These are phyloP conservation scores for Hemibagrus wyckioides DNA, from an alignment of 2,113 vertebrate species.

Conservation along the genomic window DNA sequence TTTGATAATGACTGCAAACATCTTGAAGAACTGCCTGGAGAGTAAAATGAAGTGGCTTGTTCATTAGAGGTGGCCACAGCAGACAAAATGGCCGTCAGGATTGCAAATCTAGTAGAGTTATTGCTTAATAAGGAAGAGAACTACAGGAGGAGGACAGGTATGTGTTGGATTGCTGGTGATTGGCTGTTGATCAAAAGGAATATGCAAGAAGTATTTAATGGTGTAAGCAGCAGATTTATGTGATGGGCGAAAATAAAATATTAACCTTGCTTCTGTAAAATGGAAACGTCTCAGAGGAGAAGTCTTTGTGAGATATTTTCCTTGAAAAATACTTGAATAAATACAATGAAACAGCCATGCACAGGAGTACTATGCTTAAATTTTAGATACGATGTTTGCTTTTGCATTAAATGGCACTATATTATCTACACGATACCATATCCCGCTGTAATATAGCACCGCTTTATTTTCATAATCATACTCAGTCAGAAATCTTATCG, in stretches of 20 bases:
- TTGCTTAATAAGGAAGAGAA: slow-evolving; percentile 63
- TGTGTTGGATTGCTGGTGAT: slow-evolving; percentile 67
- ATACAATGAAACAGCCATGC: neutral
- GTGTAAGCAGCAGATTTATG: neutral
- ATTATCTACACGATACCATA: neutral
- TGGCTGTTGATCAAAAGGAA: slow-evolving; percentile 44
- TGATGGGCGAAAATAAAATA: neutral
- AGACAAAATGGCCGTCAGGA: slow-evolving; percentile 44
- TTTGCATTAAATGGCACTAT: neutral
- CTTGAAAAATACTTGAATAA: neutral
- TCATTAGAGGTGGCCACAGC: slow-evolving; percentile 46
- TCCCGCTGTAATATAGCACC: slow-evolving; percentile 49
- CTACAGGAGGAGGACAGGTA: slow-evolving; percentile 41
- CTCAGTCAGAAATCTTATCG: slow-evolving; percentile 69
- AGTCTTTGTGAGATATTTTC: neutral
- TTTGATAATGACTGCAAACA: slow-evolving; percentile 53
- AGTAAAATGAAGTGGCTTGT: slow-evolving; percentile 46
- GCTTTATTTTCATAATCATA: slow-evolving; percentile 69
- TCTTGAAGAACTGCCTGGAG: slow-evolving; percentile 43
- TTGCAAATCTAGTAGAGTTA: slow-evolving; percentile 71
- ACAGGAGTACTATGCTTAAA: neutral
- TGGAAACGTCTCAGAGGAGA: neutral
- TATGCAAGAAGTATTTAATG: slow-evolving; percentile 26
- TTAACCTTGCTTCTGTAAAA: neutral
- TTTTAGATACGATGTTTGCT: neutral